Evolutionary conservation across 2,888 invertebrate species (phyloP), one percentile per base, ranked within the genome.

Genomic region (Dromius quadrimaculatus): DNA sequence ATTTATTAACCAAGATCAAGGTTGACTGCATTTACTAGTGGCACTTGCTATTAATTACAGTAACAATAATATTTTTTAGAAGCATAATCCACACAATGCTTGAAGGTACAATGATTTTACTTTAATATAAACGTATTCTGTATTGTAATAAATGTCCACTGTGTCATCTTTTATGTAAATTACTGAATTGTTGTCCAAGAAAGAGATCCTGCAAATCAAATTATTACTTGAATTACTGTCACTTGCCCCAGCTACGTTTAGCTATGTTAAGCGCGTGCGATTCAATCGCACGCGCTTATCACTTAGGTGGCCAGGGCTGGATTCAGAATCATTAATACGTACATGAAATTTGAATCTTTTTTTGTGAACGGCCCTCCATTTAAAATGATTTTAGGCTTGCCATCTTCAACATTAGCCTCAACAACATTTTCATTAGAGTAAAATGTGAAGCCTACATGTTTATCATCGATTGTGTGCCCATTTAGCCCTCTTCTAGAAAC

Each of bases 1-100:
- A 22, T 23, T 22, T 11, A 23, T 47, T 47, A 23, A 23, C 47
- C 47, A 47, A 47, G 47, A 47, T 47, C 47, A 47, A 47, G 47
- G 47, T 5, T 15, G 15, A 6, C 15, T 15, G 41, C 15, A 6
- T 23, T 22, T 22, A 47, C 23, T 22, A 47, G n/a, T 22, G 23
- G 47, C 47, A 47, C 22, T 47, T 47, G 47, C 23, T 47, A 47
- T 28, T 3, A 28, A 28, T 28, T 28, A 28, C 28, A 28, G n/a
- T n/a, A 28, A 28, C 28, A 28, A 28, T 28, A 28, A 8, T 28
- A 5, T 28, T 28, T 28, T 28, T 28, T 28, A 28, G 8, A 5
- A 5, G 8, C 28, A 28, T 8, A 28, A 28, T 5, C 28, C 28
- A 28, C 28, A 28, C 28, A 28, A 3, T 8, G 3, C 4, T 28